These are phyloP conservation scores for Cinclus mexicanus DNA, from an alignment of 2,113 vertebrate species.

Conservation along the genomic window DNA sequence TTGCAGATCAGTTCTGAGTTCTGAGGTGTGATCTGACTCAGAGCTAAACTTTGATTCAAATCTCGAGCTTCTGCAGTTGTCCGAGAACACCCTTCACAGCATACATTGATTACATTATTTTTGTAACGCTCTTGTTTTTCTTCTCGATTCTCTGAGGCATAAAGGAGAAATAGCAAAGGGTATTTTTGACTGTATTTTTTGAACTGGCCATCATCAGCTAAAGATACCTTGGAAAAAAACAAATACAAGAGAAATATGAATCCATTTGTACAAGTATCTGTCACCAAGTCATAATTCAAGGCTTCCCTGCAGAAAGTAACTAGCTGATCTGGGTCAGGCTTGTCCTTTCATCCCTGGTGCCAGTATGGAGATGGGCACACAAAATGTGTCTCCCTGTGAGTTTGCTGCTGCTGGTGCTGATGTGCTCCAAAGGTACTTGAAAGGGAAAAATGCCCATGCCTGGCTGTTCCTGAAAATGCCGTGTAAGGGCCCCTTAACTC, in stretches of 20 bases:
- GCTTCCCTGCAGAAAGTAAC: neutral
- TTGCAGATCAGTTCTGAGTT: neutral
- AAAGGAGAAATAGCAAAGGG: neutral
- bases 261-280: neutral
- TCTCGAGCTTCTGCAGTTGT: neutral
- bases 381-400: neutral
- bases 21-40: constrained; percentile 28
- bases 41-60: constrained; percentile 22
- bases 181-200: neutral
- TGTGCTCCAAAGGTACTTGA: neutral
- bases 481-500: neutral
- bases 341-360: neutral
- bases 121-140: neutral
- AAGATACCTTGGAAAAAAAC: neutral
- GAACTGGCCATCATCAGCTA: neutral
- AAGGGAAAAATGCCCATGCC: neutral
- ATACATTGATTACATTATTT: neutral
- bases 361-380: accelerated
- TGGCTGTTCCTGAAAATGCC: neutral
- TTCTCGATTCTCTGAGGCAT: neutral
- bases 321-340: neutral
- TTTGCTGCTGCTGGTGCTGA: neutral
- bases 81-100: neutral
- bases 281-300: neutral
- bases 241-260: neutral